Percentiles rank a stretch among this genome's conserved stretches.
These are phyloP conservation scores for Drosophila demipolita DNA, from an alignment of 2,888 invertebrate species.

Conservation along the genomic window DNA sequence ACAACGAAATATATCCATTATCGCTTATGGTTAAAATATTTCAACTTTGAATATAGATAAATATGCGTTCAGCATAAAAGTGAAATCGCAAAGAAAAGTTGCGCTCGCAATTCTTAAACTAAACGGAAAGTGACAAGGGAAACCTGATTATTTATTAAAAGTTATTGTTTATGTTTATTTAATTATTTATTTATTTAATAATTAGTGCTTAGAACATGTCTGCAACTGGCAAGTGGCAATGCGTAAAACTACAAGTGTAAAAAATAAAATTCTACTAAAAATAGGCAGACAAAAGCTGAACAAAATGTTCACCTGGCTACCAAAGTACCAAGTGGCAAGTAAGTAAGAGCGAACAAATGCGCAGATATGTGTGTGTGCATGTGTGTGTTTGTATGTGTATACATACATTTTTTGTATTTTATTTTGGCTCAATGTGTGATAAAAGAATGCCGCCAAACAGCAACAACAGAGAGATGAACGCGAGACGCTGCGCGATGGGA, in stretches of 20 bases:
- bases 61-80: background rate
- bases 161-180: background rate
- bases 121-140: background rate
- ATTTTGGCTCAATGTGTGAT: conserved; percentile 43
- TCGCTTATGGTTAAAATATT: conserved; percentile 4
- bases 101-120: background rate
- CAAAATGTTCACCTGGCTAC: conserved; percentile 13
- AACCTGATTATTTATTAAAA: background rate
- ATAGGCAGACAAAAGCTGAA: conserved; percentile 7
- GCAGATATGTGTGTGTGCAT: conserved; percentile 2
- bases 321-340: conserved; percentile 16
- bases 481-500: background rate
- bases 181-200: too few species aligned
- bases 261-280: conserved; percentile 14
- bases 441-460: conserved; percentile 55
- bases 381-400: background rate
- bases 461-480: conserved; percentile 19
- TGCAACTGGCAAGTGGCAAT: too few species aligned
- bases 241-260: conserved; percentile 3
- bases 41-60: background rate
- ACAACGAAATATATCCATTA: conserved; percentile 1
- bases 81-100: background rate
- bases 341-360: conserved; percentile 22
- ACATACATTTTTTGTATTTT: conserved; percentile 1
- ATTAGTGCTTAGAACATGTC: too few species aligned